Evolutionary conservation across 2,797 vertebrate species (phyloP), one percentile per base, ranked within the genome.

Genomic region (Ceryle rudis): DNA sequence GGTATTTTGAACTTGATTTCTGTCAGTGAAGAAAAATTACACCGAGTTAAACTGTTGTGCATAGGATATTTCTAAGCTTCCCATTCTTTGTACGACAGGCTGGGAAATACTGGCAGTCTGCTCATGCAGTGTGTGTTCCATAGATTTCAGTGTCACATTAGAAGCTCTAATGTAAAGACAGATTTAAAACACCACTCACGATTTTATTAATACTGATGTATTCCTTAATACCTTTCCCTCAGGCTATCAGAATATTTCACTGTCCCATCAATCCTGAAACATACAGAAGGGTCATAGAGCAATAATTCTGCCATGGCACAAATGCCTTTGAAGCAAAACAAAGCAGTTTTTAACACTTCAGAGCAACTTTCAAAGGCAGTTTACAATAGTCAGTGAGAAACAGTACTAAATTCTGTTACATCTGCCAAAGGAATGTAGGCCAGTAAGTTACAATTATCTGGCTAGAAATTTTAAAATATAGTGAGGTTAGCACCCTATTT

Each of bases 241-340:
- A 81, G 70, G 81, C 79, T 61, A 52, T 85, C 74, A 85, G 89
- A 80, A 44, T 90, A 80, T 74, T 97, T 93, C 82, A 42, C 91
- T 51, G 29, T 89, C 52, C 26, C 22, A 25, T 87, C 74, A 85
- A 28, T 94, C 42, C 60, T 85, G 49, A 57, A 89, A 42, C 33
- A 58, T 77, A 54, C 33, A 61, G 26, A 81, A 85, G 41, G 74
- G 84, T 85, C 72, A 87, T 26, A 93, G 65, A 87, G 65, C 5
- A 15, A 61, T 88, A 58, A 52, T 84, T 83, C 94, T 91, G 67
- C 75, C 33, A 33, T 58, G 72, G 14, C 49, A 85, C 57, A 94
- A 88, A 72, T 83, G 54, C n/a, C 37, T 95, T 95, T 93, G 79
- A 89, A 96, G 75, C 41, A 92, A 94, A 93, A 78, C 41, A 89